These are phyloP conservation scores for Odontamblyopus rebecca DNA, from an alignment of 2,797 vertebrate species.

Conservation along the genomic window DNA sequence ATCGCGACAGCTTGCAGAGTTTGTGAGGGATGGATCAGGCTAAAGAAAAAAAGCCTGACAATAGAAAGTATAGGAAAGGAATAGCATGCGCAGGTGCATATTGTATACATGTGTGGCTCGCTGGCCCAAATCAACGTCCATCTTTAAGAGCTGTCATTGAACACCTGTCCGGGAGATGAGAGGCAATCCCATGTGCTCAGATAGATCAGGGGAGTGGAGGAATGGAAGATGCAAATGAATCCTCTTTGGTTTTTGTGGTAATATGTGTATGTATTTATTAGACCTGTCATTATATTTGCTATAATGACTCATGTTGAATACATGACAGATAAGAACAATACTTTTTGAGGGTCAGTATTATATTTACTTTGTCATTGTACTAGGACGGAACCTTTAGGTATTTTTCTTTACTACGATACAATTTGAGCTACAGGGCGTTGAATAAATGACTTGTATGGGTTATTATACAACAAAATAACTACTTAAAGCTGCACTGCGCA, in stretches of 20 bases:
- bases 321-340: too few species aligned
- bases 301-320: too few species aligned
- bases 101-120: slow-evolving; percentile 61
- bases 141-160: slow-evolving; percentile 70
- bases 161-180: slow-evolving; percentile 63
- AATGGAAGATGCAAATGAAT: slow-evolving; percentile 25
- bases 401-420: too few species aligned
- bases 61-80: slow-evolving; percentile 41
- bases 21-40: slow-evolving; percentile 69
- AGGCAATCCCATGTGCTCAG: slow-evolving; percentile 23
- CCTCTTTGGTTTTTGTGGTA: background rate
- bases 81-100: slow-evolving; percentile 54
- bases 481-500: too few species aligned
- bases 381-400: too few species aligned
- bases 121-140: slow-evolving; percentile 69
- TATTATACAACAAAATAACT: too few species aligned
- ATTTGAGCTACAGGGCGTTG: too few species aligned
- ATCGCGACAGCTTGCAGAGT: slow-evolving; percentile 60
- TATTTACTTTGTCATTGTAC: too few species aligned
- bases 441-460: too few species aligned
- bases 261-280: background rate
- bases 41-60: slow-evolving; percentile 27
- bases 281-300: too few species aligned
- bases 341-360: too few species aligned
- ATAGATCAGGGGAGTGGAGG: slow-evolving; percentile 17